A percentile compares a stretch with the other conserved stretches of the same genome.
These are phyloP conservation scores for Sarcoramphus papa DNA, from an alignment of 2,797 vertebrate species.

Conservation along the genomic window DNA sequence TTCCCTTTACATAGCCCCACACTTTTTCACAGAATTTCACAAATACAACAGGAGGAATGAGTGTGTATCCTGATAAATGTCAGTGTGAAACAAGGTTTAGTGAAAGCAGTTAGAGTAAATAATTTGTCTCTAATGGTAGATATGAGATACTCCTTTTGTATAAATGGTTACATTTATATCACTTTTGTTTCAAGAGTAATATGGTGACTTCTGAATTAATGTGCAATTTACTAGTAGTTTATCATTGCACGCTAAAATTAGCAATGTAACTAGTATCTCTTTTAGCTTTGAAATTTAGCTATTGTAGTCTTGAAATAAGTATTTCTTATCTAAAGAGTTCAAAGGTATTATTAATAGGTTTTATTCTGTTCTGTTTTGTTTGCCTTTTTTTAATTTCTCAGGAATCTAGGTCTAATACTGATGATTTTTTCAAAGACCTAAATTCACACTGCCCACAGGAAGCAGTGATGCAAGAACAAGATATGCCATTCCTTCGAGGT, in stretches of 20 bases:
- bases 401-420: constrained; percentile 91
- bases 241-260: neutral
- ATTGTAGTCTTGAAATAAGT: neutral
- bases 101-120: neutral
- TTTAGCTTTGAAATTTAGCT: neutral
- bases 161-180: neutral
- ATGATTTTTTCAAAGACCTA: constrained; percentile 95
- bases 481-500: constrained; percentile 88
- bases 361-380: constrained; percentile 62
- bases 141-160: neutral
- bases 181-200: neutral
- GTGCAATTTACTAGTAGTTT: neutral
- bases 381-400: constrained; percentile 81
- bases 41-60: neutral
- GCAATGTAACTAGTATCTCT: neutral
- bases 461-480: constrained; percentile 88
- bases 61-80: neutral
- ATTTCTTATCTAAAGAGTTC: neutral
- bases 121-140: neutral
- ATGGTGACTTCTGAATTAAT: neutral
- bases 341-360: constrained; percentile 46
- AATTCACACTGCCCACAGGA: constrained; percentile 91
- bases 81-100: neutral
- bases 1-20: neutral
- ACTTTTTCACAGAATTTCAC: neutral